Conservation (phyloP, 2,797 vertebrate genomes). For the Alosa sapidissima region DNA sequence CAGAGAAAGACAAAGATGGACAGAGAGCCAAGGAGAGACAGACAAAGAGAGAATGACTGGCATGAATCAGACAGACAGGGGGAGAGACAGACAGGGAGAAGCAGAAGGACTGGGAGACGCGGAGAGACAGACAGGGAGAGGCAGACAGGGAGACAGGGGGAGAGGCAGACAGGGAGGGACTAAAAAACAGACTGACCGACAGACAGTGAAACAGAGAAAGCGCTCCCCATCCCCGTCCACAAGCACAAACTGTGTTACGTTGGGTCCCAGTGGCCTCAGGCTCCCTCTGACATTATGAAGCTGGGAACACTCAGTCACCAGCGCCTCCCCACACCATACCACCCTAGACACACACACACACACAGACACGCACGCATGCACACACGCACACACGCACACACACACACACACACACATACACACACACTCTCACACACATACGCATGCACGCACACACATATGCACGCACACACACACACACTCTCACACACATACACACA, state of each 20-base stretch:
- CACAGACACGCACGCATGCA: not conserved
- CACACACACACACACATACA: not conserved
- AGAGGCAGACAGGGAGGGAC: not conserved
- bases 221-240: not conserved
- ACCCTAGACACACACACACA: conserved; percentile 30
- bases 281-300: conserved; percentile 60
- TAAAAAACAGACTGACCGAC: not conserved
- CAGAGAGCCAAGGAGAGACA: not conserved
- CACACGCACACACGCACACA: not conserved
- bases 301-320: conserved; percentile 48
- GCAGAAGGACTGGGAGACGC: not conserved
- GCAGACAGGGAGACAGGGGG: not conserved
- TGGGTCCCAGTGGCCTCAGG: conserved; percentile 43
- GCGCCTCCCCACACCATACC: conserved; percentile 38
- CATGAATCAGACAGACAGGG: not conserved
- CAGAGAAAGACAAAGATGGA: not conserved
- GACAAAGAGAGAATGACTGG: not conserved
- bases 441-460: not conserved
- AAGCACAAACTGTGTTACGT: not conserved
- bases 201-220: not conserved
- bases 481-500: not conserved
- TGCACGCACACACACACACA: not conserved
- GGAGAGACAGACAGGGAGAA: not conserved
- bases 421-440: not conserved
- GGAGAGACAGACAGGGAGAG: not conserved